Evolutionary conservation across 2,113 vertebrate species (phyloP).

Genomic region (Ahaetulla prasina): DNA sequence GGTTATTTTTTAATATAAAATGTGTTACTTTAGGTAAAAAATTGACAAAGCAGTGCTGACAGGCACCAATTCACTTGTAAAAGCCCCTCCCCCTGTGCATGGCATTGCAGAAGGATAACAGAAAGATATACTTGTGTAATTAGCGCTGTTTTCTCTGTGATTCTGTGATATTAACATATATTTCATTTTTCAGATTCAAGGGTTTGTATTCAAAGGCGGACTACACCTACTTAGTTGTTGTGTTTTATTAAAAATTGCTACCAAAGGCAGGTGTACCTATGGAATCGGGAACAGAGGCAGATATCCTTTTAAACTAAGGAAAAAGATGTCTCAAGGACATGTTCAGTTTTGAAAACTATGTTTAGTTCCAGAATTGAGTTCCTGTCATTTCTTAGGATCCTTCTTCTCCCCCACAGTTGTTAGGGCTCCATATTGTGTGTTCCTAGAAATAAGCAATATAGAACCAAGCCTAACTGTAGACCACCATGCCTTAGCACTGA

Average conservation of each 20-base stretch:
- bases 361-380: neutral
- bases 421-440: neutral
- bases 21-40: neutral
- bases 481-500: neutral
- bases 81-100: neutral
- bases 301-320: neutral
- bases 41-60: neutral
- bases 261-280: neutral
- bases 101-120: neutral
- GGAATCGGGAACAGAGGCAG: neutral
- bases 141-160: neutral
- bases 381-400: neutral
- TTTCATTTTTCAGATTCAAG: neutral
- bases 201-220: neutral
- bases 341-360: neutral
- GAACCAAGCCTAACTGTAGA: neutral
- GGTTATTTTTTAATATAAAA: neutral
- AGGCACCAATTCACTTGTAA: neutral
- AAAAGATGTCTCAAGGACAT: neutral
- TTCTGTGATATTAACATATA: neutral
- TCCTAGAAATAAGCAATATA: neutral
- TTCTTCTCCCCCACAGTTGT: neutral
- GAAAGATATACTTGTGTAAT: neutral
- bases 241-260: neutral
- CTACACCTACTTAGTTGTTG: neutral